Base-by-base conservation (phyloP, 2,797 vertebrate species). In the Alosa sapidissima region DNA sequence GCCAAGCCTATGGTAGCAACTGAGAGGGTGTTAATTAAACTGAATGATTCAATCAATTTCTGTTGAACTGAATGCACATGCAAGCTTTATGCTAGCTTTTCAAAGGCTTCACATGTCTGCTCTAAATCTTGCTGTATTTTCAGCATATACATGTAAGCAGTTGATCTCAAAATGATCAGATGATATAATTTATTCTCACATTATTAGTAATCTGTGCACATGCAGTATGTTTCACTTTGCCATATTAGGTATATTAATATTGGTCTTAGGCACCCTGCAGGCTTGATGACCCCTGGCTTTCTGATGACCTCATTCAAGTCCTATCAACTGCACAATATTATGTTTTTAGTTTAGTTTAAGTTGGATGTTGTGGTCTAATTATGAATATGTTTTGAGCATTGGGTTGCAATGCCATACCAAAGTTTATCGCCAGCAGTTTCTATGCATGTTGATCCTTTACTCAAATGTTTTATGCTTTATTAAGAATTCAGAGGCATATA, bases 151-250 rank as follows among this genome's bases (percentile, higher is more conserved):
- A 36, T 11, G 33, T 36, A 11, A 72, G 65, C 10, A 13, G 28
- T 72, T 72, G 65, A 72, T 72, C 65, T 72, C 28, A 33, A 72
- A 72, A 72, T 72, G 65, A 72, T 72, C 10, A 13, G 33, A 72
- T 72, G 9, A 72, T 72, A 10, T 9, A 68, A 68, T 68, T 28
- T 68, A 28, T 33, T 68, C 55, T 14, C 60, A n/a, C 24, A 28
- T 5, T 21, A 62, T 62, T n/a, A 16, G 21, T 8, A 62, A 62
- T 62, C 1, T 62, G 60, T 8, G 5, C 60, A 28, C 8, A 9
- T 51, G 2, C 5, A 8, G n/a, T 24, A n/a, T 33, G 62, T 24
- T n/a, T 62, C 9, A 62, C n/a, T 62, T 58, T 58, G 55, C 14
- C 58, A 68, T 68, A 33, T 68, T n/a, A n/a, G 7, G 28, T 4